These are phyloP conservation scores for Dendrolimus kikuchii DNA, from an alignment of 1,140 invertebrate species.

Conservation along the genomic window DNA sequence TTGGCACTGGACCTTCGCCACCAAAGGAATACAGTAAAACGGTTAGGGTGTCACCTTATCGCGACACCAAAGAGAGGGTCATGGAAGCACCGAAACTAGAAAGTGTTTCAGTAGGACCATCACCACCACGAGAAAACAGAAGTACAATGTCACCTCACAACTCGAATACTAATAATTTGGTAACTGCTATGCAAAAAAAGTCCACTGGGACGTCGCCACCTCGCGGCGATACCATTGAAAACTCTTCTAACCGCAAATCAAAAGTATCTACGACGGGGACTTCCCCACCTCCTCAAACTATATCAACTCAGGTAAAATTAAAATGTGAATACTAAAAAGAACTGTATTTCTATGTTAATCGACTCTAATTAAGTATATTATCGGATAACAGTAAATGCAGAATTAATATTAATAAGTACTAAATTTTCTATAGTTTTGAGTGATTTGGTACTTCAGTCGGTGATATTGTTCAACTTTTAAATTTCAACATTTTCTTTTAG, in stretches of 20 bases:
- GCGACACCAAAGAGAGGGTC: conserved; percentile 12
- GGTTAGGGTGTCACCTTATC: conserved; percentile 21
- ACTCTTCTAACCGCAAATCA: conserved; percentile 32
- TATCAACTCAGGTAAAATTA: conserved; percentile 85
- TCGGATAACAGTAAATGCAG: too few relatives aligned
- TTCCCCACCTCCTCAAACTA: conserved; percentile 88
- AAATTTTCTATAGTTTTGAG: too few relatives aligned
- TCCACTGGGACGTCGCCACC: conserved; percentile 43
- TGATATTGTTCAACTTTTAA: too few relatives aligned
- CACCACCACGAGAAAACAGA: conserved; percentile 38
- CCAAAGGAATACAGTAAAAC: conserved; percentile 14
- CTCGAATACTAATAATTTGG: conserved; percentile 2
- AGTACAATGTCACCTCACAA: conserved; percentile 7
- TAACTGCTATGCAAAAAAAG: conserved; percentile 40
- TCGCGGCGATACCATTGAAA: conserved; percentile 19
- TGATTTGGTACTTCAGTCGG: too few relatives aligned
- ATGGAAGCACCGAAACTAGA: conserved; percentile 24
- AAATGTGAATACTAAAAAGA: conserved; percentile 1
- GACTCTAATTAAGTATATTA: too few relatives aligned
- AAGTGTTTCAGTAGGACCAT: conserved; percentile 51
- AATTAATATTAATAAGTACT: too few relatives aligned
- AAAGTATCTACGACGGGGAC: conserved; percentile 77
- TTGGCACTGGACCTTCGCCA: conserved; percentile 16
- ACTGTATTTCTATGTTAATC: not conserved
- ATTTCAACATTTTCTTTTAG: too few relatives aligned